Evolutionary conservation across 2,113 vertebrate species (phyloP).

Genomic region (Ifrita kowaldi): DNA sequence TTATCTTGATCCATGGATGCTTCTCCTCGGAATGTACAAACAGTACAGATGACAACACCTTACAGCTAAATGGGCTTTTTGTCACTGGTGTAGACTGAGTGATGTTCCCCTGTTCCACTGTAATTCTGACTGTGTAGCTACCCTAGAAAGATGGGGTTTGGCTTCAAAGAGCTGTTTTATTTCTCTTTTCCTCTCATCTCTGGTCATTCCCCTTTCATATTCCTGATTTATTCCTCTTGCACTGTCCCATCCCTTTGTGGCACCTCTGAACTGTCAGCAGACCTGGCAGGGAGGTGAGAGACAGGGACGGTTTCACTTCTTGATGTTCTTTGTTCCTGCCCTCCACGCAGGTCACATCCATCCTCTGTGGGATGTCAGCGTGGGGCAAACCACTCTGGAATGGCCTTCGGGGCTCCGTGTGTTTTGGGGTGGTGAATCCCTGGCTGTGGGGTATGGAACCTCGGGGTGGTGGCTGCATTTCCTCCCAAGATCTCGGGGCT

Average conservation of each 20-base stretch:
- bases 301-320: neutral
- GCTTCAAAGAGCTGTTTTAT: neutral
- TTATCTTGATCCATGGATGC: neutral
- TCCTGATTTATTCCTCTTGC: neutral
- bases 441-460: neutral
- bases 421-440: neutral
- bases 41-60: neutral
- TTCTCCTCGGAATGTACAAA: neutral
- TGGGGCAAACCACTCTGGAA: neutral
- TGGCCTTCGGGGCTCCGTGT: fast-evolving
- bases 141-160: neutral
- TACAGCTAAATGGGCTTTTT: neutral
- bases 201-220: neutral
- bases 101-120: neutral
- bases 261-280: neutral
- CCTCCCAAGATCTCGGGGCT: neutral
- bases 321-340: fast-evolving
- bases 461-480: neutral
- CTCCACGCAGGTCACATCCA: neutral
- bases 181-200: neutral
- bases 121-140: neutral
- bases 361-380: neutral
- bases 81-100: neutral
- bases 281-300: neutral
- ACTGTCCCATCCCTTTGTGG: neutral